Conservation (phyloP, 2,797 vertebrate genomes). For the Xiphophorus birchmanni region DNA sequence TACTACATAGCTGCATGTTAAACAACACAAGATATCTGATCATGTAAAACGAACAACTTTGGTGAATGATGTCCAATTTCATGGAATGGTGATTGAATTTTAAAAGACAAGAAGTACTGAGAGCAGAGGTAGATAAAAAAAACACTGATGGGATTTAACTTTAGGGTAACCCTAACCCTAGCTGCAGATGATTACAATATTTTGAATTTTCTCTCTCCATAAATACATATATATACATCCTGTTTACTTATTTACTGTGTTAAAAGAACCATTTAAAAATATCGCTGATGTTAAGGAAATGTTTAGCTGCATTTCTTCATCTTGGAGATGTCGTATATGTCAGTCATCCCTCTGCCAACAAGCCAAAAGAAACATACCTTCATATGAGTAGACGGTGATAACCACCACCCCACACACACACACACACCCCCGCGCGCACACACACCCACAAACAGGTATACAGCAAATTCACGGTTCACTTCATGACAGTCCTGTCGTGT, state of each 20-base stretch:
- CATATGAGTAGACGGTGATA: neutral
- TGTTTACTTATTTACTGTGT: neutral
- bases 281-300: neutral
- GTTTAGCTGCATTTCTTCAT: neutral
- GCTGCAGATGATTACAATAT: neutral
- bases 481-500: neutral
- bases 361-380: neutral
- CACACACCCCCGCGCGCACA: accelerated
- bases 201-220: neutral
- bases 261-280: neutral
- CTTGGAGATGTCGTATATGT: neutral
- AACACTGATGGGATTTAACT: neutral
- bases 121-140: neutral
- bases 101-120: neutral
- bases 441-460: neutral
- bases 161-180: neutral
- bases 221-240: neutral
- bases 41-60: neutral
- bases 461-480: neutral
- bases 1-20: neutral
- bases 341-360: neutral
- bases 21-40: neutral
- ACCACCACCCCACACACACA: no score
- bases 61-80: neutral
- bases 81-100: neutral